Evolutionary conservation across 2,113 vertebrate species (phyloP).

Genomic region (Gallinago undulata): DNA sequence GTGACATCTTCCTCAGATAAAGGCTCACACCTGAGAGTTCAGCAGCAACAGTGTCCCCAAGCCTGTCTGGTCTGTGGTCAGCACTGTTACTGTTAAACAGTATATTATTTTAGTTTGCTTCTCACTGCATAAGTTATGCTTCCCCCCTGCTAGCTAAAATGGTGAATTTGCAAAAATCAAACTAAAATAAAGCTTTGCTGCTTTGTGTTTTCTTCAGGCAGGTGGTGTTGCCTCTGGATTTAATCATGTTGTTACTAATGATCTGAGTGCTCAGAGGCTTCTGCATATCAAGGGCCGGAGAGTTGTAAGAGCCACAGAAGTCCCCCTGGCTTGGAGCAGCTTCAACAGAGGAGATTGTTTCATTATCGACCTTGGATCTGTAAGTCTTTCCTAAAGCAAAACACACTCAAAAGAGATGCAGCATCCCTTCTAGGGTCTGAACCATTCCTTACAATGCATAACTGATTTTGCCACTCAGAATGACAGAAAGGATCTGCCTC

Average conservation of each 20-base stretch:
- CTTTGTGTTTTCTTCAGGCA: constrained; percentile 70
- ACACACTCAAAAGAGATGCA: neutral
- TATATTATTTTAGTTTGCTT: neutral
- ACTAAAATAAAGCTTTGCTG: neutral
- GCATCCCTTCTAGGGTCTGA: neutral
- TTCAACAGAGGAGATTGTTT: constrained; percentile 95
- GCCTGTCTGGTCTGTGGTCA: neutral
- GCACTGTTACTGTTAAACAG: neutral
- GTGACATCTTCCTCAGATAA: neutral
- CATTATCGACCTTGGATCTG: constrained; percentile 88
- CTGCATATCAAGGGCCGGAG: constrained; percentile 90
- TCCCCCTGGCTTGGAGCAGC: constrained; percentile 84
- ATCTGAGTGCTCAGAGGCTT: constrained; percentile 81
- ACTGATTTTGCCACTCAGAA: neutral
- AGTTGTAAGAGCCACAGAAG: constrained; percentile 88
- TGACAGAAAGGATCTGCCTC: neutral
- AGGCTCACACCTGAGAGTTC: neutral
- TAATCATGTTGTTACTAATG: constrained; percentile 89
- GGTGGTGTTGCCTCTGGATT: constrained; percentile 92
- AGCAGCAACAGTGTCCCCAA: neutral
- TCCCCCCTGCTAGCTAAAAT: neutral
- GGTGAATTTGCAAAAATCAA: neutral
- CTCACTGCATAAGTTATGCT: neutral
- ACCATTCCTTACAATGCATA: neutral
- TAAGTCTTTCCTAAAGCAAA: constrained; percentile 71